Evolutionary conservation across 2,797 vertebrate genomes (phyloP), one percentile per base, ranked within the genome.

Genomic region (Phalloptychus januarius): DNA sequence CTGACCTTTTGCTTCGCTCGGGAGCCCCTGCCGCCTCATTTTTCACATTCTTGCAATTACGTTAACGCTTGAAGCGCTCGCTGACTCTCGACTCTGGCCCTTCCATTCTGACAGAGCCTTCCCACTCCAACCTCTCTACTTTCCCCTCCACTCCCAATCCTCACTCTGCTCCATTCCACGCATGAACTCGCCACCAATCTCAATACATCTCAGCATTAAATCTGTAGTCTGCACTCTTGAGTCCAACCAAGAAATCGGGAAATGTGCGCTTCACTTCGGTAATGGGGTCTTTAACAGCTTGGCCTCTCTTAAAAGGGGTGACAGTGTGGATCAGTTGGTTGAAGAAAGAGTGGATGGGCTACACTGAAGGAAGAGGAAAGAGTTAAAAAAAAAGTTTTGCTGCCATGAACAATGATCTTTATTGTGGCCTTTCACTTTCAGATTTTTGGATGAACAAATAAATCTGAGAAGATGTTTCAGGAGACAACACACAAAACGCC

Each of bases 11-110:
- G 82, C 95, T 98, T 95, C 88, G 95, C 96, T 97, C 96, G 96
- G 96, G 96, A 98, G 96, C 96, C 95, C 96, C 94, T n/a, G 95
- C 96, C 89, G 96, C 97, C 97, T 98, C 97, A 98, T 99, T 99
- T 98, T 98, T 98, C 97, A 98, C 96, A 99, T 99, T 99, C 97
- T 98, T 98, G 96, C 97, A 98, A 97, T 99, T 98, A 98, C 96
- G 96, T 98, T 98, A 98, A 98, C 97, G 97, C 97, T 98, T 97
- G 96, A 98, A 97, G 97, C 96, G 95, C 97, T 97, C 85, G 95
- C 96, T 97, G 96, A 92, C 93, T 93, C 91, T 96, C 94, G 95
- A 95, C 96, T 97, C 96, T 96, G 97, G 96, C 92, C 93, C 95
- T 95, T 96, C 96, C 95, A 96, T 96, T 96, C 95, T 95, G 96